Percentiles rank a stretch among this genome's conserved stretches.
These are phyloP conservation scores for Loriculus beryllinus DNA, from an alignment of 2,797 vertebrate genomes.

Conservation along the genomic window DNA sequence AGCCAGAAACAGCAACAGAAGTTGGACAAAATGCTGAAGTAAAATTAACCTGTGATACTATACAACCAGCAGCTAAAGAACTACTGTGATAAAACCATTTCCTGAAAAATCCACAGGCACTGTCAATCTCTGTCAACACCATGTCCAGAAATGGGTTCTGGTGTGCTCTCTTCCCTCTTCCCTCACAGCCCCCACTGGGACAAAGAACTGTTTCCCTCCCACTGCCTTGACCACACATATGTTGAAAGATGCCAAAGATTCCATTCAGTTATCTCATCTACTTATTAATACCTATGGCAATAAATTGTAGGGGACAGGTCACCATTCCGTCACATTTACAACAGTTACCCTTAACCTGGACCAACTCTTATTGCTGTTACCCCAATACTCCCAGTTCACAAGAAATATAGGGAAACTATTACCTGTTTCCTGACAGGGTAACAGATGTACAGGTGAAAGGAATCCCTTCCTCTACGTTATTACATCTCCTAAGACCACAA, in stretches of 20 bases:
- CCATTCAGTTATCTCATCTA: not conserved
- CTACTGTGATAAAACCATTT: conserved; percentile 32
- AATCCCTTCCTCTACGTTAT: not conserved
- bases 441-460: not conserved
- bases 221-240: conserved; percentile 57
- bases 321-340: not conserved
- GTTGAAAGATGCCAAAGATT: conserved; percentile 38
- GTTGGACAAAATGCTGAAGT: conserved; percentile 20
- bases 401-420: not conserved
- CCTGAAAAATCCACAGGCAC: conserved; percentile 32
- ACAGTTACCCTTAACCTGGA: not conserved
- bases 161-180: conserved; percentile 30
- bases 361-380: not conserved
- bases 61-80: conserved; percentile 13
- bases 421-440: not conserved
- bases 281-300: not conserved
- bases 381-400: not conserved
- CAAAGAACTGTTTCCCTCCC: conserved; percentile 39
- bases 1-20: conserved; percentile 47
- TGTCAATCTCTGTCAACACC: conserved; percentile 66
- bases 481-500: not conserved
- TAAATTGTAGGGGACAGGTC: not conserved
- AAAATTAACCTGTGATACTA: conserved; percentile 46
- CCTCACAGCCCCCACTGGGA: conserved; percentile 2
- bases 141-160: conserved; percentile 30